Percentiles rank a stretch among this genome's conserved stretches.
Evolutionary conservation across 2,797 vertebrate genomes (phyloP).

Genomic region (Rhinatrema bivittatum): DNA sequence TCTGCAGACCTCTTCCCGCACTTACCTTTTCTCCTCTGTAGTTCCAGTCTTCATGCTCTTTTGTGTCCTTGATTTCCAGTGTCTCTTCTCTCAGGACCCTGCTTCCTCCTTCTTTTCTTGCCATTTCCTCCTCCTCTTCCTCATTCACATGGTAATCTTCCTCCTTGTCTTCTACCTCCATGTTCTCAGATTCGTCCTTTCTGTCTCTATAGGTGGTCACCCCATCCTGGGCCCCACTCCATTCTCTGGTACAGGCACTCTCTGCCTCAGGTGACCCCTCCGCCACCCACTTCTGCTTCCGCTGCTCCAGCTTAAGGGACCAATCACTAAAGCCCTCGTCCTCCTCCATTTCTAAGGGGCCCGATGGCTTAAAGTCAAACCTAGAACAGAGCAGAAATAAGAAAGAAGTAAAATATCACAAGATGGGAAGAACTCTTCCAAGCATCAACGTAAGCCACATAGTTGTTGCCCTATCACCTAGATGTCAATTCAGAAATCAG

Average conservation of each 20-base stretch:
- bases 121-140: background rate
- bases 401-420: too few relatives aligned
- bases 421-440: too few relatives aligned
- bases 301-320: slow-evolving; percentile 72
- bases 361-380: slow-evolving; percentile 51
- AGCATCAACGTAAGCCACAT: too few relatives aligned
- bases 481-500: too few relatives aligned
- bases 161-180: background rate
- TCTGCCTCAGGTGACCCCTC: slow-evolving; percentile 16
- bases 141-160: too few relatives aligned
- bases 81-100: background rate
- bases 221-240: background rate
- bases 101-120: slow-evolving; percentile 6
- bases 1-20: slow-evolving; percentile 2
- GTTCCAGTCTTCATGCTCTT: slow-evolving; percentile 25
- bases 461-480: too few relatives aligned
- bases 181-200: slow-evolving; percentile 5
- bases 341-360: slow-evolving; percentile 66
- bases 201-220: background rate
- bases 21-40: slow-evolving; percentile 7
- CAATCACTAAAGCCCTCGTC: slow-evolving; percentile 89
- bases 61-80: slow-evolving; percentile 10
- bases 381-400: slow-evolving; percentile 33
- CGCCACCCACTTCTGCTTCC: slow-evolving; percentile 46
- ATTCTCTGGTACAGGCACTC: too few relatives aligned